Base-by-base conservation (phyloP, 2,113 vertebrate species). In the Gymnorhina tibicen region DNA sequence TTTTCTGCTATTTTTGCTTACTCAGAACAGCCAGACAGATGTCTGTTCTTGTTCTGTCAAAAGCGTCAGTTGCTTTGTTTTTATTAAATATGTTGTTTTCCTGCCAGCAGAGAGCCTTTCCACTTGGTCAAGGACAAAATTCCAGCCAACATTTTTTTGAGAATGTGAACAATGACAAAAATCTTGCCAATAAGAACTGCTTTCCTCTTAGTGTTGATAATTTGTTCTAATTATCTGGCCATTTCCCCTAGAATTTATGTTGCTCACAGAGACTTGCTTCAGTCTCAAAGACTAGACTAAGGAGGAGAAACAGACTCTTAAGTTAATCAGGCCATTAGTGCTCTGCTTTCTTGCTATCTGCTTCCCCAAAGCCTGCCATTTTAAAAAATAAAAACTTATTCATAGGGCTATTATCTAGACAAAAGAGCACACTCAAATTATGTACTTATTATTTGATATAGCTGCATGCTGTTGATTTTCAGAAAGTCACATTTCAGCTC, bases 121-220 rank as follows among this genome's bases (percentile, higher is more conserved):
- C 56, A 84, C 52, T 88, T 56, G 33, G 49, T 84, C 86, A 95
- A 94, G 93, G 89, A 92, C 81, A 88, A 89, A 80, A 92, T 67
- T 87, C 47, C 60, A 85, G 72, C 52, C 68, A 95, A 82, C 4
- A 3, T 53, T 85, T 93, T 96, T 93, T 73, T 39, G 62, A 86
- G 67, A 74, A 85, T 13, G 13, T 13, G 52, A 93, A 93, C 94
- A 97, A 95, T 94, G 60, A 67, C 66, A 91, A 94, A 93, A 93
- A 63, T 64, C 80, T 76, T 96, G 91, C 73, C 89, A 95, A 7
- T 77, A 88, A 74, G n/a, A 56, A 23, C 76, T 76, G 60, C 26
- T 88, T 95, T 95, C 89, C 89, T 86, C 66, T 92, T 62, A n/a
- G 27, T 68, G 58, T 91, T 94, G 50, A 76, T 80, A 13, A 89